phyloP scores from a whole-genome alignment of 2,888 invertebrate genomes.

The Cephonodes hylas region DNA sequence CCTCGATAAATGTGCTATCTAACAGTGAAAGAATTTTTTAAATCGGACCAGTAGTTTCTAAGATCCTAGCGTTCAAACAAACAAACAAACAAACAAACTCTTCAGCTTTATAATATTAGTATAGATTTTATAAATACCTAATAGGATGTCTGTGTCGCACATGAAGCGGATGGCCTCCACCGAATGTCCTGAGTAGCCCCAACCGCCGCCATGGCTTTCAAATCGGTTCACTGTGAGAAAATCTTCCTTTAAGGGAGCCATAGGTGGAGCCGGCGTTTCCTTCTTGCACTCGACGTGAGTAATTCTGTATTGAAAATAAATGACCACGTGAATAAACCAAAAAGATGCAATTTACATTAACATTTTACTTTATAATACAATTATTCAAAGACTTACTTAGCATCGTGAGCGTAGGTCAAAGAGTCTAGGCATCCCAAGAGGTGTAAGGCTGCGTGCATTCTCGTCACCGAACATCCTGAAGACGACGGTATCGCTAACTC shows the following conservation, averaged over 20 bases:
- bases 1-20: too few species aligned
- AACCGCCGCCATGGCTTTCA: constrained; percentile 97
- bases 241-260: constrained; percentile 85
- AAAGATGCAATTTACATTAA: neutral
- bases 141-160: constrained; percentile 93
- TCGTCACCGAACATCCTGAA: constrained; percentile 85
- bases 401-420: constrained; percentile 89
- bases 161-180: constrained; percentile 98
- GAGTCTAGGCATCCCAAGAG: constrained; percentile 94
- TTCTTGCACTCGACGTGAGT: constrained; percentile 56
- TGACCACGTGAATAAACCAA: neutral
- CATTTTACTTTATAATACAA: too few species aligned
- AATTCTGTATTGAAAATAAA: constrained; percentile 37
- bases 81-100: too few species aligned
- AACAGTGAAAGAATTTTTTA: too few species aligned
- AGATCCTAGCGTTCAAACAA: too few species aligned
- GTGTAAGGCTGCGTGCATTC: constrained; percentile 95
- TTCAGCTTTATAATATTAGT: too few species aligned
- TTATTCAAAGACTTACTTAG: constrained; percentile 66
- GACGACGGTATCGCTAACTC: constrained; percentile 90
- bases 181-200: constrained; percentile 98
- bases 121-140: too few species aligned
- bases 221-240: constrained; percentile 92
- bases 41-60: too few species aligned
- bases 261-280: constrained; percentile 48